Base-by-base conservation (phyloP, 2,797 vertebrate species). In the Hyperoplus lanceolatus region DNA sequence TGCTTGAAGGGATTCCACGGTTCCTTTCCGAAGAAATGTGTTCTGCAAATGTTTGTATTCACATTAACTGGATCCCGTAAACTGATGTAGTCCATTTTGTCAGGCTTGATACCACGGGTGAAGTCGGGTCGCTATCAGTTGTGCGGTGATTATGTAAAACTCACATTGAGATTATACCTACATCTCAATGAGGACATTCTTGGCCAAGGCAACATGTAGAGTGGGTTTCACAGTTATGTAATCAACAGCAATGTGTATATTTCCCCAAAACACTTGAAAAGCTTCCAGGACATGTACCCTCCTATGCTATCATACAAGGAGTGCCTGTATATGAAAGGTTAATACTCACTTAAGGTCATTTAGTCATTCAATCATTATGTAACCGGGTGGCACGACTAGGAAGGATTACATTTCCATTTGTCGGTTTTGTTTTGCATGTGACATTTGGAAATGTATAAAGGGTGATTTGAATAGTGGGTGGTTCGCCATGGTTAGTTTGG, bases 1-100 rank as follows among this genome's bases (percentile, higher is more conserved):
- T 51, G 79, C 86, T 83, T 21, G 46, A 75, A 86, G 80, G 55
- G 72, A 68, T 81, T 64, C 18, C 42, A 64, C 75, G 76, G 67
- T 85, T 84, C 70, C 29, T 29, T 29, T 77, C 61, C 14, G 43
- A 0, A 66, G 73, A 73, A 83, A 78, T 45, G 42, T 70, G 67
- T 78, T 75, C 38, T 36, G 67, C 80, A 75, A 78, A 79, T 81
- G n/a, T 80, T 69, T 61, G 73, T 70, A 80, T 74, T 66, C 75
- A 79, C 68, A 71, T 76, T 65, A 45, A 58, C 81, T 45, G 54
- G 63, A 82, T 79, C 82, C 73, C 59, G 59, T 70, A 66, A 73
- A 75, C 14, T 59, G 65, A 82, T 73, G 56, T 38, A 61, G 41
- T 61, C 18, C 62, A 68, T 14, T 51, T 68, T 67, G 69, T 75